phyloP scores from a whole-genome alignment of 2,113 vertebrate genomes.

The Myotis davidii region DNA sequence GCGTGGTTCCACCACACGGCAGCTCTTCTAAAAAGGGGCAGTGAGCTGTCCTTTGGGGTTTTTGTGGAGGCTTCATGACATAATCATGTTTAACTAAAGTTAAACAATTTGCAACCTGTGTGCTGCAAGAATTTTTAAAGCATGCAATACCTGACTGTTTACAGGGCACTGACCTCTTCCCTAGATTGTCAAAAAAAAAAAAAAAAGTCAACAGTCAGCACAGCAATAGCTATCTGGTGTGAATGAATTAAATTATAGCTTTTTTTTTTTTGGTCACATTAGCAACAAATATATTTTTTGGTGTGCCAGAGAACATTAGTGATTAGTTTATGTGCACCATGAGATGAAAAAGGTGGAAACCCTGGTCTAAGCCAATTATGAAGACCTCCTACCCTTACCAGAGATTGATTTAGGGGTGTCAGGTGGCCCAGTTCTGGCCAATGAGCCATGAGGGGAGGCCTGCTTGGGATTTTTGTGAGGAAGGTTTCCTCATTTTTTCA shows the following conservation, averaged over 20 bases:
- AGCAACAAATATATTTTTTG: not conserved
- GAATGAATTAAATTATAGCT: not conserved
- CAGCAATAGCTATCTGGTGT: not conserved
- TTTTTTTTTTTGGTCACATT: not conserved
- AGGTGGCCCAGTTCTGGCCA: not conserved
- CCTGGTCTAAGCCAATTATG: not conserved
- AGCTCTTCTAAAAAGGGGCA: not conserved
- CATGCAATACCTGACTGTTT: not conserved
- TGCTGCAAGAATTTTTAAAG: not conserved
- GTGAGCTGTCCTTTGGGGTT: not conserved
- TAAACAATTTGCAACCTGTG: not conserved
- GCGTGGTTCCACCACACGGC: not conserved
- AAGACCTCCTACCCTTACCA: not conserved
- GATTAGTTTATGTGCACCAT: too few relatives aligned
- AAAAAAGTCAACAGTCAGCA: not conserved
- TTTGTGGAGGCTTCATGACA: not conserved
- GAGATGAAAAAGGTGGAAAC: not conserved
- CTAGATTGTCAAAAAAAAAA: not conserved
- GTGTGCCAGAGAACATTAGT: not conserved
- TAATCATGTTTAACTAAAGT: not conserved
- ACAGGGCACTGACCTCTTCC: not conserved
- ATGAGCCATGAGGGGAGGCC: not conserved
- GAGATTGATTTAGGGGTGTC: not conserved
- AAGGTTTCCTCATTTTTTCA: not conserved
- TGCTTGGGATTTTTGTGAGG: not conserved